Base-by-base conservation (phyloP, 2,888 invertebrate genomes). In the Aphidoletes aphidimyza region DNA sequence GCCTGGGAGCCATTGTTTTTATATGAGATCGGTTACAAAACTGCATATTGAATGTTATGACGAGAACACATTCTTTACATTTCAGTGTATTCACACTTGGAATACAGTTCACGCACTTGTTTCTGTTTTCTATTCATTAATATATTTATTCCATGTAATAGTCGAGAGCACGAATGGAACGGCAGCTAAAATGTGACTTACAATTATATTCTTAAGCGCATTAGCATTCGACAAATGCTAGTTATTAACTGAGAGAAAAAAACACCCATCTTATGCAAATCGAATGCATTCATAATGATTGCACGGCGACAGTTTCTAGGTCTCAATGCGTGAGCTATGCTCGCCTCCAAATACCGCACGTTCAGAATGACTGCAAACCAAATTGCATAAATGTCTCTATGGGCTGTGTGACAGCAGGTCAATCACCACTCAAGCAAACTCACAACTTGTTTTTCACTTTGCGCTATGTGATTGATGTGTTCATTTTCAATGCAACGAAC, bases 201-300 rank as follows among this genome's bases (percentile, higher is more conserved):
- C 30, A 69, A 69, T 69, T 69, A 69, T n/a, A n/a, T 69, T 69
- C 34, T 69, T 69, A 34, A 69, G 69, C 69, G n/a, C 34, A 69
- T 69, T 69, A 30, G 34, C 69, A 54, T 54, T n/a, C n/a, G n/a
- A n/a, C n/a, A n/a, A n/a, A n/a, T n/a, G n/a, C n/a, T n/a, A n/a
- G n/a, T n/a, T n/a, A n/a, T n/a, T 26, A 3, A 0, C 30, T 6
- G 14, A 54, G 54, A 54, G 22, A 30, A 69, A n/a, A 30, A 30
- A 69, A 34, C 14, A 14, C 14, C 6, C 14, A 42, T 42, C 14
- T 42, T 30, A 34, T 30, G 34, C 30, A 69, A 30, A 30, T 69
- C 30, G 30, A 69, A 30, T 14, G 14, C 8, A 69, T 69, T 69
- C 30, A 8, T 69, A 17, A 30, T 30, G 69, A 34, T 30, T 42